A percentile compares a stretch with the other conserved stretches of the same genome.
phyloP scores from a whole-genome alignment of 53 echinoderm and acorn worm species.

The Arbacia lixula region DNA sequence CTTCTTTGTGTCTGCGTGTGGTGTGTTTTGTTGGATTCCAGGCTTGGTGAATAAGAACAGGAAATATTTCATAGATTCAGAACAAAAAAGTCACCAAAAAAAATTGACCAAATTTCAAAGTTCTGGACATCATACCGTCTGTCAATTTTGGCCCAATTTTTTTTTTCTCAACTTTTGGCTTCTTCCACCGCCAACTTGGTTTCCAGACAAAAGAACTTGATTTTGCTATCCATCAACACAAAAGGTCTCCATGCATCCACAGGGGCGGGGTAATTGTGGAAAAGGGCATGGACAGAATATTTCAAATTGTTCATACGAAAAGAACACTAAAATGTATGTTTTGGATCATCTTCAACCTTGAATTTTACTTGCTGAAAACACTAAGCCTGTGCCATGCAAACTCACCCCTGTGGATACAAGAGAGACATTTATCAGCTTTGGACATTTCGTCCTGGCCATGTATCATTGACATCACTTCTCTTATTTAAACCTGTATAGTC shows the following conservation, averaged over 20 bases:
- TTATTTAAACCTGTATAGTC: no score
- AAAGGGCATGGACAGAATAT: slow-evolving; percentile 49
- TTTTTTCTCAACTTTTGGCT: neutral
- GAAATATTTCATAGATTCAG: neutral
- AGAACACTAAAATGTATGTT: neutral
- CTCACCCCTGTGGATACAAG: slow-evolving; percentile 68
- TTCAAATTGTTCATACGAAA: slow-evolving; percentile 1
- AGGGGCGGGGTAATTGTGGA: slow-evolving; percentile 41
- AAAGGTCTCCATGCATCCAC: slow-evolving; percentile 59
- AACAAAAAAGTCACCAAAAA: neutral
- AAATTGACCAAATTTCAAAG: no score
- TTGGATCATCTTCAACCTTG: neutral
- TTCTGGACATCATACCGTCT: no score
- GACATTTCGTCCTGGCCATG: no score
- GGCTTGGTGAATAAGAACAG: slow-evolving; percentile 41
- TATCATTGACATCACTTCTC: no score
- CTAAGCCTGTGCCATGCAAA: slow-evolving; percentile 96
- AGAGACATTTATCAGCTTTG: neutral
- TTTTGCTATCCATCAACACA: no score
- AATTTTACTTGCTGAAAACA: slow-evolving; percentile 26
- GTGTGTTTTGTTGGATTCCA: slow-evolving; percentile 49
- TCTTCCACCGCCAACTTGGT: slow-evolving; percentile 47
- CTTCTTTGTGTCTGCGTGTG: slow-evolving; percentile 38
- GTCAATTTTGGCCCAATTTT: neutral
- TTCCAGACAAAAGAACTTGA: slow-evolving; percentile 32